Conservation (phyloP, 2,113 vertebrate species). For the Myiagra hebetior region DNA sequence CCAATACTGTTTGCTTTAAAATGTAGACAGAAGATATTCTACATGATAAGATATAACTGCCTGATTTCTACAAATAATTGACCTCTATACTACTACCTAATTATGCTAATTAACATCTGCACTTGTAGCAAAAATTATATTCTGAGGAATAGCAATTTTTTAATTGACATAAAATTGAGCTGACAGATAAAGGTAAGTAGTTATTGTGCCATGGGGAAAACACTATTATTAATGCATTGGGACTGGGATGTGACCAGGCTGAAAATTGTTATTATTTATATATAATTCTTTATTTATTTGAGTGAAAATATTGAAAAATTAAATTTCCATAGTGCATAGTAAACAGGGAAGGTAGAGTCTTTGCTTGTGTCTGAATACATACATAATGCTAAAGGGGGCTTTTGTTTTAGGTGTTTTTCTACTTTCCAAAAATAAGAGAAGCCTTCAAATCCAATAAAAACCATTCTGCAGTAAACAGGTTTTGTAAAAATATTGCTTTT, state of each 20-base stretch:
- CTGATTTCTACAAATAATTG: neutral
- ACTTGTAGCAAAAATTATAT: neutral
- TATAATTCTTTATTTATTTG: neutral
- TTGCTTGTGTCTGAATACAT: neutral
- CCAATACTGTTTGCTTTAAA: neutral
- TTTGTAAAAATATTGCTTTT: neutral
- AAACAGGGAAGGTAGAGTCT: neutral
- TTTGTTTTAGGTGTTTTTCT: neutral
- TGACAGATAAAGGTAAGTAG: neutral
- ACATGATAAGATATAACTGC: neutral
- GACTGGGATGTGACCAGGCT: neutral
- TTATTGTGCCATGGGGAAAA: neutral
- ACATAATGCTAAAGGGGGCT: neutral
- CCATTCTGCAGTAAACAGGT: neutral
- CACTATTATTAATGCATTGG: neutral
- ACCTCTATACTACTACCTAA: neutral
- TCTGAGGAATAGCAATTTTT: neutral
- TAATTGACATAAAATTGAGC: neutral
- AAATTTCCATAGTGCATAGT: neutral
- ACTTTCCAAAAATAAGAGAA: neutral
- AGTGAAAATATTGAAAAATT: neutral
- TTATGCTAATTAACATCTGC: neutral
- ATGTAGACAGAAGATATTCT: neutral
- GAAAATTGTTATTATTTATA: neutral
- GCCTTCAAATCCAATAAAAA: neutral